Percentiles rank a stretch among this genome's conserved stretches.
These are phyloP conservation scores for Ryuthela nishihirai DNA, from an alignment of 2,888 invertebrate genomes.

Conservation along the genomic window DNA sequence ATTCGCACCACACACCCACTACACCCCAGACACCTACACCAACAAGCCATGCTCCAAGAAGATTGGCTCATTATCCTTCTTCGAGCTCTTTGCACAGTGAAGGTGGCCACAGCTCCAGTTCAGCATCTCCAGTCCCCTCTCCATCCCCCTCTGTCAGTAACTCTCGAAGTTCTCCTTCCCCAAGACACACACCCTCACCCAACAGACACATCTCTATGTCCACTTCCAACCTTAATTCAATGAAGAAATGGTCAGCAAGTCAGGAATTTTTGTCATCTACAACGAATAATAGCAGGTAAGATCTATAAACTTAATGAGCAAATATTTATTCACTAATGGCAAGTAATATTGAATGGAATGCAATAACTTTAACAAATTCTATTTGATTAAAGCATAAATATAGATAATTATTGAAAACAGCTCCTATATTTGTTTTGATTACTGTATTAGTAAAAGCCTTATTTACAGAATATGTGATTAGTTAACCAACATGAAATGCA, in stretches of 20 bases:
- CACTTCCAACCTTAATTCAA: conserved; percentile 38
- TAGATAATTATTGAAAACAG: no score
- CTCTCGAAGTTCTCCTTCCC: conserved; percentile 22
- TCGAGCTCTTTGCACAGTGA: conserved; percentile 72
- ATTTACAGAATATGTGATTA: no score
- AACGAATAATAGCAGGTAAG: conserved; percentile 21
- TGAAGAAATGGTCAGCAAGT: conserved; percentile 42
- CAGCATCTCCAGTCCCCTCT: conserved; percentile 73
- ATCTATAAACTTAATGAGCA: conserved; percentile 1
- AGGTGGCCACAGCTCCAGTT: conserved; percentile 76
- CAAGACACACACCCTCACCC: conserved; percentile 47
- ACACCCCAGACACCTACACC: conserved; percentile 19
- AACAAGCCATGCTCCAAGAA: conserved; percentile 5
- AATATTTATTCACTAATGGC: conserved; percentile 12
- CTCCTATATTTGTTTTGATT: no score
- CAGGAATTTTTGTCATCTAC: conserved; percentile 29
- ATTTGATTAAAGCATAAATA: no score
- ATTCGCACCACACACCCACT: conserved; percentile 16
- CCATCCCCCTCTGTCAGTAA: conserved; percentile 52
- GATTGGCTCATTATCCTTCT: conserved; percentile 69
- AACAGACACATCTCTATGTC: conserved; percentile 37
- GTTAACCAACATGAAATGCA: no score
- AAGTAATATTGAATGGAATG: no score
- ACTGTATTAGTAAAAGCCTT: no score
- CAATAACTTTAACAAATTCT: no score